A percentile compares a stretch with the other conserved stretches of the same genome.
Conservation (phyloP, 2,888 invertebrate species). For the Sarcophaga caerulescens region DNA sequence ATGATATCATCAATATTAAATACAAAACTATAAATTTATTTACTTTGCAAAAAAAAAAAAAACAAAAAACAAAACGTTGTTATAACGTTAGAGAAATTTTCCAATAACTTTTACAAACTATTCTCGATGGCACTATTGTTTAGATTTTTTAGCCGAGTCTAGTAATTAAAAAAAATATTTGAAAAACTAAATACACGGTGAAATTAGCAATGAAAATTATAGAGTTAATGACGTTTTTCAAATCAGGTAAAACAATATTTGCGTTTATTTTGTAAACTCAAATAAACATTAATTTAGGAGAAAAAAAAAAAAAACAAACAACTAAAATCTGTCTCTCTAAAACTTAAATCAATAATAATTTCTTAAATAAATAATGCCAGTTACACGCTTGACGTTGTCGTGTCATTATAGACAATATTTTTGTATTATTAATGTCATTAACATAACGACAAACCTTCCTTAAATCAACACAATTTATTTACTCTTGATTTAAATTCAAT, state of each 20-base stretch:
- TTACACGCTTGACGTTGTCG: not conserved
- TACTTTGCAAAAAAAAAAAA: not conserved
- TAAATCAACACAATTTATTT: too few relatives aligned
- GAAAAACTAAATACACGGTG: too few relatives aligned
- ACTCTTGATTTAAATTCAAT: too few relatives aligned
- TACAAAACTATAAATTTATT: not conserved
- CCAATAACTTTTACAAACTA: not conserved
- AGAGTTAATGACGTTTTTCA: not conserved
- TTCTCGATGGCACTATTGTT: not conserved
- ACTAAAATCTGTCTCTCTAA: not conserved
- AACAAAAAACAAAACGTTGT: not conserved
- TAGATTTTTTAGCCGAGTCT: not conserved
- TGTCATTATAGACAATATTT: too few relatives aligned
- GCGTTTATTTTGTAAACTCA: not conserved
- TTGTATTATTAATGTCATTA: conserved; percentile 5
- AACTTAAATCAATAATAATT: not conserved
- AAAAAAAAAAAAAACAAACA: too few relatives aligned
- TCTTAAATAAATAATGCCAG: not conserved
- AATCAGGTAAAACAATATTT: not conserved
- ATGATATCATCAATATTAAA: not conserved
- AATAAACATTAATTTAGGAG: not conserved
- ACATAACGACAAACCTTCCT: not conserved
- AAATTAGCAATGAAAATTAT: not conserved
- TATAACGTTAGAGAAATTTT: not conserved
- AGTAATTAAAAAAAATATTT: not conserved